Evolutionary conservation across 2,113 vertebrate species (phyloP).

Genomic region (Prunella fulvescens): DNA sequence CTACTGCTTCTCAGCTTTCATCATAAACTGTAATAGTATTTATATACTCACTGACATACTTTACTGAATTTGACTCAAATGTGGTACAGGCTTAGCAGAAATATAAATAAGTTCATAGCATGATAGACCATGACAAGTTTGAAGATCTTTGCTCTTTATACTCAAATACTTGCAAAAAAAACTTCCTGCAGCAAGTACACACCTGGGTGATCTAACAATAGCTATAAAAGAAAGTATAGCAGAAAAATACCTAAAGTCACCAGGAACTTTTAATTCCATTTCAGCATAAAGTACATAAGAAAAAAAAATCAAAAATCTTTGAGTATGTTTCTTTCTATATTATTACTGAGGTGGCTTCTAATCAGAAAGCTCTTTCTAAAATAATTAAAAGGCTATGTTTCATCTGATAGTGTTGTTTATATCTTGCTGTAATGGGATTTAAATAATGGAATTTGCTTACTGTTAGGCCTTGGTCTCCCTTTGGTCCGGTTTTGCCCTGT

Average conservation of each 20-base stretch:
- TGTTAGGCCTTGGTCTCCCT: slow-evolving; percentile 85
- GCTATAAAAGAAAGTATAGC: background rate
- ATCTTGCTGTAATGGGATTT: background rate
- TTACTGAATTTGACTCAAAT: background rate
- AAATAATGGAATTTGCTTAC: slow-evolving; percentile 68
- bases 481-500: slow-evolving; percentile 80
- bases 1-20: background rate
- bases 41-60: background rate
- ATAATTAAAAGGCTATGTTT: background rate
- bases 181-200: background rate
- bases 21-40: background rate
- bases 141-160: background rate
- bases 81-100: background rate
- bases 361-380: background rate
- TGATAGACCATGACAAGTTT: background rate
- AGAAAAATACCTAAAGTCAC: background rate
- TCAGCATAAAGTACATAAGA: background rate
- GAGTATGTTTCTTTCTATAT: background rate
- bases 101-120: background rate
- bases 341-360: background rate
- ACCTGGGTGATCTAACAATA: background rate
- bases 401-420: background rate
- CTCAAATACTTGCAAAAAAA: background rate
- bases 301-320: background rate
- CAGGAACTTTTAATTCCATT: background rate